Percentiles rank a stretch among this genome's conserved stretches.
Conservation (phyloP, 2,888 invertebrate species). For the Onthophagus sagittarius region DNA sequence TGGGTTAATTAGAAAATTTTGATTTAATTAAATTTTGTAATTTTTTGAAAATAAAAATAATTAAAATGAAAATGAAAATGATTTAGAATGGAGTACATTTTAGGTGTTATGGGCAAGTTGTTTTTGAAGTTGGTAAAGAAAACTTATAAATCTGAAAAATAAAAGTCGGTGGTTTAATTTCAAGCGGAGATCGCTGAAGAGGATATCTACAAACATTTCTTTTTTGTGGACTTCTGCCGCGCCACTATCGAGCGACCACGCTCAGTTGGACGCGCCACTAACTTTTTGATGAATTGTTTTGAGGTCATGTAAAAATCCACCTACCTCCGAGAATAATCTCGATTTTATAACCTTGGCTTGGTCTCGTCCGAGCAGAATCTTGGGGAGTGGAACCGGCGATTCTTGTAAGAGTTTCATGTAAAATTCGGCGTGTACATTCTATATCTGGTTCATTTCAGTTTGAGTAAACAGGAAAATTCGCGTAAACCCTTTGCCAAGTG, state of each 20-base stretch:
- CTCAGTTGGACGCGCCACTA: neutral
- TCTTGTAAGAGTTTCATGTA: neutral
- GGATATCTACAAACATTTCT: neutral
- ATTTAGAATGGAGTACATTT: too few species aligned
- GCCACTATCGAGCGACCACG: neutral
- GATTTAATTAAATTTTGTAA: too few species aligned
- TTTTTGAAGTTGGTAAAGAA: neutral
- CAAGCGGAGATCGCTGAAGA: neutral
- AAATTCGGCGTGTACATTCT: neutral
- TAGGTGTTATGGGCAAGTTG: too few species aligned
- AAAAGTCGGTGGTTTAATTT: neutral
- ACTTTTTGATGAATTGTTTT: conserved; percentile 12
- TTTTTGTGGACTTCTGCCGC: neutral
- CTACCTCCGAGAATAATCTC: neutral
- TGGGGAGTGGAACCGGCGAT: neutral
- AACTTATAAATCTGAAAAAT: neutral
- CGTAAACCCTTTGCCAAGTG: neutral
- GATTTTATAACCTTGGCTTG: neutral
- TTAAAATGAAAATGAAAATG: too few species aligned
- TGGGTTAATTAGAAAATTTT: too few species aligned
- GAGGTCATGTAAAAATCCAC: conserved; percentile 2
- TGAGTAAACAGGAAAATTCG: neutral
- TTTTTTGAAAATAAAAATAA: too few species aligned
- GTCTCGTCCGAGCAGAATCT: neutral
- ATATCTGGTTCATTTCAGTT: neutral